These are phyloP conservation scores for Orthosia gracilis DNA, from an alignment of 2,888 invertebrate species.

Conservation along the genomic window DNA sequence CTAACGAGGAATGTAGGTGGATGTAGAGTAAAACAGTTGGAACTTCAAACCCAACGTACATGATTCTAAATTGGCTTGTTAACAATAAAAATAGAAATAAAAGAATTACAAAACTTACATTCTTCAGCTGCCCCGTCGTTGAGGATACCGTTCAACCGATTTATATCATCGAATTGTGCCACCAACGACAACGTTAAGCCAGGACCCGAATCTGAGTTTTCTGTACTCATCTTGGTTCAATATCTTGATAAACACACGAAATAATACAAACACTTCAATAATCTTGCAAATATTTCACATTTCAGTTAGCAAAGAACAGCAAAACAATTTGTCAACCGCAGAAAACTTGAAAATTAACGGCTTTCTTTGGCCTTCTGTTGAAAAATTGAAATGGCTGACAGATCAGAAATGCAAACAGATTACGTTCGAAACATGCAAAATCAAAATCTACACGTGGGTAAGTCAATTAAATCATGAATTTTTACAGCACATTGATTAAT, in stretches of 20 bases:
- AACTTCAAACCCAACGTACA: background rate
- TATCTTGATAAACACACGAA: constrained; percentile 54
- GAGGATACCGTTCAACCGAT: constrained; percentile 92
- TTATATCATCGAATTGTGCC: constrained; percentile 94
- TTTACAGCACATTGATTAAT: background rate
- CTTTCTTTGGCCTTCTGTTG: constrained; percentile 62
- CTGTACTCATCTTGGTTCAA: constrained; percentile 82
- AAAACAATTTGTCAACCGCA: constrained; percentile 56
- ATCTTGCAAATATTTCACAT: constrained; percentile 59
- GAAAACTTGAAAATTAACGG: constrained; percentile 72
- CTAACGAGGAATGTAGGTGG: constrained; percentile 33
- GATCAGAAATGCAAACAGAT: constrained; percentile 41
- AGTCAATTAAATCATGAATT: background rate
- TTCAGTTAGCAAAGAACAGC: constrained; percentile 54
- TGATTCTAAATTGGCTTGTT: rapidly evolving
- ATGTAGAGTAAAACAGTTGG: background rate
- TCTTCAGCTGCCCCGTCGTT: constrained; percentile 93
- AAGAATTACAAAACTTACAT: constrained; percentile 87
- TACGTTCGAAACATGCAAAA: constrained; percentile 40
- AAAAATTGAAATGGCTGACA: constrained; percentile 42
- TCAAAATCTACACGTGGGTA: rapidly evolving
- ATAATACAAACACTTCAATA: constrained; percentile 38
- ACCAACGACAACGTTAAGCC: constrained; percentile 91
- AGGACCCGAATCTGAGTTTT: constrained; percentile 83
- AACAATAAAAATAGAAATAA: background rate